These are phyloP conservation scores for Mesaphorura yosii DNA, from an alignment of 1,140 invertebrate genomes.

Conservation along the genomic window DNA sequence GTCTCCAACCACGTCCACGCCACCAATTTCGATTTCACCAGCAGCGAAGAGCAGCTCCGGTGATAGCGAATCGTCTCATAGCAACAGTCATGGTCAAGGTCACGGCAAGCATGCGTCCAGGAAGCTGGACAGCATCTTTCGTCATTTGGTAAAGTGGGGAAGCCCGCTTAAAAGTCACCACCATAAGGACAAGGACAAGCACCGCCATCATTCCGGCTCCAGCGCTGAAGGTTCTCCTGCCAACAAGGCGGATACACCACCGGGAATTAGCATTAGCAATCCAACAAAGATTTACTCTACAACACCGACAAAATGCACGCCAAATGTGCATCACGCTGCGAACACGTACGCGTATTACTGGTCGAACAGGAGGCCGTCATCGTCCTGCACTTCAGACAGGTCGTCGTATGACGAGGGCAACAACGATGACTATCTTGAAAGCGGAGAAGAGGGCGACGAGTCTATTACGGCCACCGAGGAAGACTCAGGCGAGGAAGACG, in stretches of 20 bases:
- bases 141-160: constrained; percentile 25
- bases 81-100: not conserved
- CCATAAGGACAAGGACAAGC: constrained; percentile 7
- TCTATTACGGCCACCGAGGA: not conserved
- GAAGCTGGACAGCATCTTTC: constrained; percentile 23
- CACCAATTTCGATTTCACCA: no score
- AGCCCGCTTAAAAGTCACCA: no score
- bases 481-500: constrained; percentile 2
- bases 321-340: no score
- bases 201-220: not conserved
- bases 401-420: not conserved
- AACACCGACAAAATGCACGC: no score
- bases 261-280: no score
- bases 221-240: no score
- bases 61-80: not conserved
- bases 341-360: constrained; percentile 2
- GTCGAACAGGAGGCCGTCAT: not conserved
- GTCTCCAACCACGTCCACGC: no score
- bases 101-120: constrained; percentile 9
- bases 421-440: constrained; percentile 1
- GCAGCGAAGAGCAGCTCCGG: not conserved
- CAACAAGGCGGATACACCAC: no score
- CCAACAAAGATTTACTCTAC: no score
- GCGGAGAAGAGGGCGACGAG: not conserved
- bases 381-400: no score